Percentiles rank a stretch among this genome's conserved stretches.
phyloP scores from a whole-genome alignment of 2,888 invertebrate genomes.

The Philaethria dido region DNA sequence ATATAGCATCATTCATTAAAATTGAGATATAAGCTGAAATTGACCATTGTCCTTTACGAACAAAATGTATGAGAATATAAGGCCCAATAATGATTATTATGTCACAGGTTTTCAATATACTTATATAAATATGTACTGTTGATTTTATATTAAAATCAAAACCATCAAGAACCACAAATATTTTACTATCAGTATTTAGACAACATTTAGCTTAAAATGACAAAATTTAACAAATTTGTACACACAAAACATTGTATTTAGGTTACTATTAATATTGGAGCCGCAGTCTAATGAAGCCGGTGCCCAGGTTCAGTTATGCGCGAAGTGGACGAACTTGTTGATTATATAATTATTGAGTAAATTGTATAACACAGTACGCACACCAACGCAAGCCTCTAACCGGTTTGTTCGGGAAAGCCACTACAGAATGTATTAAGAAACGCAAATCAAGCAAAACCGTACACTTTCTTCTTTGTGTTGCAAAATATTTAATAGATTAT shows the following conservation, averaged over 20 bases:
- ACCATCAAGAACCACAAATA: too few relatives aligned
- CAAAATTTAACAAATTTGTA: neutral
- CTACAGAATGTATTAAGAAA: conserved; percentile 21
- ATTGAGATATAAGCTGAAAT: too few relatives aligned
- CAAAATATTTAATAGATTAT: neutral
- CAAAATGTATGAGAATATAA: too few relatives aligned
- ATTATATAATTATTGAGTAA: conserved; percentile 40
- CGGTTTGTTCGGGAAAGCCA: conserved; percentile 37
- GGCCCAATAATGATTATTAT: too few relatives aligned
- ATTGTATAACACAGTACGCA: conserved; percentile 40
- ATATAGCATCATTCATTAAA: too few relatives aligned
- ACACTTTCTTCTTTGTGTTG: conserved; percentile 7
- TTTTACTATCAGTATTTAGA: too few relatives aligned
- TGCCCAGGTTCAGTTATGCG: conserved; percentile 18
- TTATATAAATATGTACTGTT: too few relatives aligned
- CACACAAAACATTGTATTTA: neutral
- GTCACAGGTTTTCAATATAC: too few relatives aligned
- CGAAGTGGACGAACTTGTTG: conserved; percentile 31
- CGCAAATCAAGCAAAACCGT: conserved; percentile 9
- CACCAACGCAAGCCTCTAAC: conserved; percentile 26
- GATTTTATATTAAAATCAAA: too few relatives aligned
- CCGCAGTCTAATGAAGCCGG: neutral
- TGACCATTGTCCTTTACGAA: too few relatives aligned
- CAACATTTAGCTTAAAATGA: neutral
- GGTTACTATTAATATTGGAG: neutral